These are phyloP conservation scores for Erynnis tages DNA, from an alignment of 2,888 invertebrate genomes.

Conservation along the genomic window DNA sequence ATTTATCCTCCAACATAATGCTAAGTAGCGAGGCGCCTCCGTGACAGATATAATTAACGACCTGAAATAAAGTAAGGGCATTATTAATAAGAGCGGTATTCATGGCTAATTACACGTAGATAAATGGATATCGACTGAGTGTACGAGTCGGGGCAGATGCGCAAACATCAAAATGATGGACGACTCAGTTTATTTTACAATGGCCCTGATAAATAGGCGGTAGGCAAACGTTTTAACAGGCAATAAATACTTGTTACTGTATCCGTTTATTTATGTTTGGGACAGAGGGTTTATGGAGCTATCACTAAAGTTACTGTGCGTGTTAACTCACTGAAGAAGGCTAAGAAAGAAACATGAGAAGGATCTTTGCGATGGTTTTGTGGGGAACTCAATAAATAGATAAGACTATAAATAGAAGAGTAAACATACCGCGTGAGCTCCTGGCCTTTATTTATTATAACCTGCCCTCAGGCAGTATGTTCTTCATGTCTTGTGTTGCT, in stretches of 20 bases:
- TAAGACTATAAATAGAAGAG: too few species aligned
- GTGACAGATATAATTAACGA: not conserved
- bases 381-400: too few species aligned
- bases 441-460: too few species aligned
- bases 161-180: slow-evolving; percentile 14
- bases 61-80: not conserved
- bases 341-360: too few species aligned
- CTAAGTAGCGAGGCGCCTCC: too few species aligned
- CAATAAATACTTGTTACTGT: not conserved
- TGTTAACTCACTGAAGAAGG: too few species aligned
- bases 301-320: too few species aligned
- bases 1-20: too few species aligned
- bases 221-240: slow-evolving; percentile 9
- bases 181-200: not conserved
- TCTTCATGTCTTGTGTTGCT: too few species aligned
- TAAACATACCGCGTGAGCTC: too few species aligned
- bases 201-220: slow-evolving; percentile 14
- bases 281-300: not conserved
- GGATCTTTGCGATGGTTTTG: too few species aligned
- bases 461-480: too few species aligned
- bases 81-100: not conserved
- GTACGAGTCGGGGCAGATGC: slow-evolving; percentile 3
- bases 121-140: slow-evolving; percentile 7
- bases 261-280: slow-evolving; percentile 2
- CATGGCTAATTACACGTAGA: not conserved